Base-by-base conservation (phyloP, 2,797 vertebrate genomes). In the Macroramphosus scolopax region DNA sequence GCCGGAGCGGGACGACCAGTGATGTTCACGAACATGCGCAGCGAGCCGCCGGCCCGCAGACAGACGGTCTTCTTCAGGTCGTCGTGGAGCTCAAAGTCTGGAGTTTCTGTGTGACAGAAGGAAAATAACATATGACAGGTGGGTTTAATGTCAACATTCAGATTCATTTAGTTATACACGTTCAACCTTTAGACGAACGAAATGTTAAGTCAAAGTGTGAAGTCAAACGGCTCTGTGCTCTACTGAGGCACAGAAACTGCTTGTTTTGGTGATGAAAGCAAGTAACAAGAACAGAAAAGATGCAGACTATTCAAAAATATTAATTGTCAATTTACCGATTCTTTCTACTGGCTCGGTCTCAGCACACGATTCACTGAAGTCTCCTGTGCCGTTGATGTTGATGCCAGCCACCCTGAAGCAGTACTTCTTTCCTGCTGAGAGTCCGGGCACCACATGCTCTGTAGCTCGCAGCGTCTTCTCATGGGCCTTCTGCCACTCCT, bases 41-140 rank as follows among this genome's bases (percentile, higher is more conserved):
- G 79, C 4, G 91, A 93, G 32, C 93, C 91, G 7, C 95, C 95
- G 15, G 97, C 96, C 76, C 97, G 93, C 42, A 99, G 59, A 22
- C 93, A 95, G 61, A 98, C 91, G 2, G 93, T 99, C 85, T 97
- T 99, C 84, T 90, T 98, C 39, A 99, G 84, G 44, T 99, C 96
- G 61, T 98, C 95, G 9, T 92, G 89, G 75, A 99, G 90, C 68
- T 99, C 97, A 55, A 99, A 93, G 80, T 98, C 96, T 31, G 97
- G 97, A 54, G 88, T 93, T 97, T 98, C 97, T 99, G 66, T 53
- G 15, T 25, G 50, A 73, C 69, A 11, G 37, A 3, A 18, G 4
- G 5, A 18, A 42, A 48, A 33, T 7, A 11, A 8, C 37, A 17
- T 10, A n/a, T 11, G 1, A 7, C n/a, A 13, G n/a, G n/a, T 32